Base-by-base conservation (phyloP, 92 coral and sea anemone species). In the Palythoa heliodiscus region DNA sequence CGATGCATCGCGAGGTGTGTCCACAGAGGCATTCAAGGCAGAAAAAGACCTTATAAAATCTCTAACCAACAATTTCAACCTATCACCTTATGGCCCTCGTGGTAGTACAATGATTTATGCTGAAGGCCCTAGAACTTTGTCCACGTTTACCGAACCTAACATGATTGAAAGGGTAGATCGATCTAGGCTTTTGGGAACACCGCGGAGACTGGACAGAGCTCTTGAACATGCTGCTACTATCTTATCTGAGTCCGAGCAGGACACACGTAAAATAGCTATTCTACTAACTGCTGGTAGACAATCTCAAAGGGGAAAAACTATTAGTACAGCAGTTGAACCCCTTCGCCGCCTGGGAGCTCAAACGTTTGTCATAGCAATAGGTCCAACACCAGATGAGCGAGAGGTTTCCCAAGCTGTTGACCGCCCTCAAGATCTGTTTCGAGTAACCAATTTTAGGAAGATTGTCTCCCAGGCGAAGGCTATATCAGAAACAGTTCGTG, bases 1-100 rank as follows among this genome's bases (percentile, higher is more conserved):
- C 70, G 91, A 88, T 88, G 91, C 83, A 3, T 88, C 91, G 29
- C 83, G 78, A 73, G 81, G 76, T 74, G 87, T 76, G 1, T 82
- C 78, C 55, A 22, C 7, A n/a, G 76, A 76, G 11, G 77, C 35
- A 11, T 88, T 88, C 47, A 76, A 68, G 12, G 75, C 67, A 16
- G 72, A 83, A 70, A 83, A 88, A 75, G 69, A 88, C 15, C 70
- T 88, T 37, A 76, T 70, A 54, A 88, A 88, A 12, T 52, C 84
- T 16, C 40, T 88, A 38, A 76, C 24, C 66, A 35, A 53, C 69
- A 66, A 77, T 77, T 77, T 77, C 69, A 38, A 24, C 67, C 35
- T 77, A 20, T 54, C 68, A 40, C 70, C 82, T 35, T 77, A 14
- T 57, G 82, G 82, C 16, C 82, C 82, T 57, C 66, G 70, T 37